Evolutionary conservation across 2,888 invertebrate species (phyloP), one percentile per base, ranked within the genome.

Genomic region (Xiphydria camelus): DNA sequence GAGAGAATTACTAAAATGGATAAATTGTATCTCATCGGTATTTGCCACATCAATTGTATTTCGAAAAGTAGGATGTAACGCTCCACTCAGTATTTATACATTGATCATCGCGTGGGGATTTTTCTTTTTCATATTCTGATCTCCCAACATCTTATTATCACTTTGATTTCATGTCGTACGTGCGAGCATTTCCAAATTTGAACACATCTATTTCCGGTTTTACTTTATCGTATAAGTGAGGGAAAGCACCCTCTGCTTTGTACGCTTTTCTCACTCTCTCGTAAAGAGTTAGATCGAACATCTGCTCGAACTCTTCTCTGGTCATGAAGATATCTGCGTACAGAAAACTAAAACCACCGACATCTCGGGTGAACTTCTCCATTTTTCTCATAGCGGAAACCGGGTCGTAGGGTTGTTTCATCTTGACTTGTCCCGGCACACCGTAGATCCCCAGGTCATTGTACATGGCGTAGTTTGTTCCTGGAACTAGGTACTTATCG

Each of bases 321-420:
- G 78, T 82, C 86, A 87, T 87, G 58, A 86, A 87, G 26, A 84
- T 85, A 62, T 87, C 86, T 0, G 86, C 86, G 53, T 87, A 87
- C 14, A 87, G 67, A 65, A 87, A 87, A 2, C 85, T 83, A 61
- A 80, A 85, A 1, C 87, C 87, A 0, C 86, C 86, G 1, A 85
- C 81, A 21, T 85, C 81, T 33, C 84, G 76, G 0, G 85, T 85
- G 59, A 87, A 87, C 73, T 82, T 79, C 62, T 87, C 86, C 86
- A 87, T 87, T 33, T 78, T 79, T 52, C 86, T 73, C 86, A 87
- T 85, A 0, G 84, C 82, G 3, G 70, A 64, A 0, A 85, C 84
- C 0, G 86, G 83, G 64, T 86, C 83, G 58, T 84, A 87, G 1
- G 79, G 76, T 56, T 79, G 76, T 67, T 80, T 81, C 25, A 80